A percentile compares a stretch with the other conserved stretches of the same genome.
Evolutionary conservation across 2,888 invertebrate species (phyloP).

Genomic region (Cephus runcator): DNA sequence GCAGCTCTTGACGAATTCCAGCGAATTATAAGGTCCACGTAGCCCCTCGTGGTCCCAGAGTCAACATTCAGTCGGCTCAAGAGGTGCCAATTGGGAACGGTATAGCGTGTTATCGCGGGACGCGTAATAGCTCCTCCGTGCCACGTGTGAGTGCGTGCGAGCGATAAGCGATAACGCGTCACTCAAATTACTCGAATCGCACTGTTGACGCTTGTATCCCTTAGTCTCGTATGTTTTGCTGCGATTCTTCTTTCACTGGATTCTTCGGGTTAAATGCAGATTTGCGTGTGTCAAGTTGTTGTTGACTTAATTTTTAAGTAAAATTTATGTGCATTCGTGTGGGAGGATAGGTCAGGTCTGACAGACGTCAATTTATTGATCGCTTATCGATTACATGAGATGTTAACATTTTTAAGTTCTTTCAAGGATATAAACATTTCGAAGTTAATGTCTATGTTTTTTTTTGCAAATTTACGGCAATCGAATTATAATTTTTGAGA

Average conservation of each 20-base stretch:
- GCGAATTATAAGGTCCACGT: conserved; percentile 17
- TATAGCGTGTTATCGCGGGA: conserved; percentile 22
- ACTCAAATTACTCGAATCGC: background rate
- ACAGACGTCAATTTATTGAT: background rate
- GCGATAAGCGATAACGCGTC: background rate
- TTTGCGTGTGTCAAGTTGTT: background rate
- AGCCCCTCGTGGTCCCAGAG: conserved; percentile 4
- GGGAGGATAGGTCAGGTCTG: background rate
- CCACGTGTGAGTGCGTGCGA: background rate
- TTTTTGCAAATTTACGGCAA: background rate
- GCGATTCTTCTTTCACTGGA: background rate
- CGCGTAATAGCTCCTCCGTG: conserved; percentile 12
- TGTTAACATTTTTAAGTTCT: background rate
- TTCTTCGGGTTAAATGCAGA: background rate
- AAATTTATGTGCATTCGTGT: background rate
- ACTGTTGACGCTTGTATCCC: background rate
- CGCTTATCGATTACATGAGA: background rate
- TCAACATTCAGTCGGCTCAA: conserved; percentile 21
- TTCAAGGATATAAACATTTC: background rate
- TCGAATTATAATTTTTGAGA: background rate
- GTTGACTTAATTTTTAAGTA: background rate
- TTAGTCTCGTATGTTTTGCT: background rate
- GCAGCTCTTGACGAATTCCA: background rate
- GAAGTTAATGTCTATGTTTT: background rate
- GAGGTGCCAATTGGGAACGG: conserved; percentile 24